These are phyloP conservation scores for Eilema griseolum DNA, from an alignment of 2,888 invertebrate species.

Conservation along the genomic window DNA sequence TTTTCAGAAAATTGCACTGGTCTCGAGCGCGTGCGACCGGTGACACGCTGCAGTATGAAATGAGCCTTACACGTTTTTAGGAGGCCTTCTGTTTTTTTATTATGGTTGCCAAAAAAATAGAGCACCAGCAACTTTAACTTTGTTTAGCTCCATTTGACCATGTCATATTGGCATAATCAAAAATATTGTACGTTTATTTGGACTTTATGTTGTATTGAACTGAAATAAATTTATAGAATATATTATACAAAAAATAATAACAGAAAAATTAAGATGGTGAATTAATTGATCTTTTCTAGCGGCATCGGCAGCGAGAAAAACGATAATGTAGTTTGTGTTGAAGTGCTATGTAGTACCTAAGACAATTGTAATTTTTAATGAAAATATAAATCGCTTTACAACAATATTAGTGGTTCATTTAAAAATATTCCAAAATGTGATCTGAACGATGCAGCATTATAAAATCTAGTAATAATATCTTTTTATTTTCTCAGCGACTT, in stretches of 20 bases:
- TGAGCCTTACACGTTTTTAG: neutral
- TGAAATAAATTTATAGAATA: too few species aligned
- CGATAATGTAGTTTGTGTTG: neutral
- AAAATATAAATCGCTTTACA: neutral
- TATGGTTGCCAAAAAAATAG: neutral
- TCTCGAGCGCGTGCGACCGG: too few species aligned
- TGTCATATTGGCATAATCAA: neutral
- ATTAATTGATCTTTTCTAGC: neutral
- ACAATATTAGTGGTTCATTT: neutral
- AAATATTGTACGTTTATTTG: neutral
- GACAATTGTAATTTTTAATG: neutral
- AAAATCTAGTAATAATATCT: neutral
- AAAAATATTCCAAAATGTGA: neutral
- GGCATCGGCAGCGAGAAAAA: too few species aligned
- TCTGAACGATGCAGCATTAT: neutral
- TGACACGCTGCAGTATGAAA: too few species aligned
- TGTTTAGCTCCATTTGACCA: neutral
- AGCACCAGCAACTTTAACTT: neutral
- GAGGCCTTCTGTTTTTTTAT: neutral
- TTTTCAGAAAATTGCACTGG: too few species aligned
- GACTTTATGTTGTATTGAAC: too few species aligned
- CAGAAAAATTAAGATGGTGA: neutral
- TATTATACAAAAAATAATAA: neutral
- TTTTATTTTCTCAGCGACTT: conserved; percentile 11
- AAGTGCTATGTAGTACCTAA: neutral